Conservation (phyloP, 2,888 invertebrate genomes). For the Masnerella sp. region DNA sequence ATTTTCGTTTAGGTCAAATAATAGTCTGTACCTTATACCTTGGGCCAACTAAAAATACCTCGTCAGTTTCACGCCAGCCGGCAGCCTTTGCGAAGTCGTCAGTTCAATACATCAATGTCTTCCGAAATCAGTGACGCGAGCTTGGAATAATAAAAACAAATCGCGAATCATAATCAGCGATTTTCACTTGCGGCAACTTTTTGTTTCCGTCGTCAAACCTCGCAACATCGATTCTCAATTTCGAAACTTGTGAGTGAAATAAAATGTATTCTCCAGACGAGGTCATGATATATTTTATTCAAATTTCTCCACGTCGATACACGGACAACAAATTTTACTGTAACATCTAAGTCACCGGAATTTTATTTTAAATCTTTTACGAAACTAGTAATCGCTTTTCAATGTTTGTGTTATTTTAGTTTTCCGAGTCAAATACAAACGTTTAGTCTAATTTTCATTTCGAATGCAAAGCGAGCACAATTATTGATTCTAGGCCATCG, state of each 20-base stretch:
- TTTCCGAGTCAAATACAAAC: no score
- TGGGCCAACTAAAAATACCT: slow-evolving; percentile 28
- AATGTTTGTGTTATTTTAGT: no score
- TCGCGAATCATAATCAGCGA: slow-evolving; percentile 6
- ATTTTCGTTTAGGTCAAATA: slow-evolving; percentile 34
- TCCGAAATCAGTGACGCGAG: slow-evolving; percentile 9
- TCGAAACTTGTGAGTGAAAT: slow-evolving; percentile 11
- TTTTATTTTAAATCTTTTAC: no score
- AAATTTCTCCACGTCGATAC: no score
- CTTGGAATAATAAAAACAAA: slow-evolving; percentile 3
- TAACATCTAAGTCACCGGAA: no score
- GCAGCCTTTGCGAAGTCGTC: slow-evolving; percentile 11
- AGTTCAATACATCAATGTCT: slow-evolving; percentile 21
- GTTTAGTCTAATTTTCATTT: no score
- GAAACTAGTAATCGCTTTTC: no score
- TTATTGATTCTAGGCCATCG: no score
- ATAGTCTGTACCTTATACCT: slow-evolving; percentile 22
- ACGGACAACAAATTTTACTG: no score
- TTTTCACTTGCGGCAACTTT: not conserved
- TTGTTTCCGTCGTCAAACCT: slow-evolving; percentile 3
- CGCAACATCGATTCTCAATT: slow-evolving; percentile 8
- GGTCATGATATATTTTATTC: no score
- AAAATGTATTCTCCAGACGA: not conserved
- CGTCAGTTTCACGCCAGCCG: slow-evolving; percentile 23
- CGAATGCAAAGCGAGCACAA: no score